Base-by-base conservation (phyloP, 2,888 invertebrate genomes). In the Dryadula phaetusa region DNA sequence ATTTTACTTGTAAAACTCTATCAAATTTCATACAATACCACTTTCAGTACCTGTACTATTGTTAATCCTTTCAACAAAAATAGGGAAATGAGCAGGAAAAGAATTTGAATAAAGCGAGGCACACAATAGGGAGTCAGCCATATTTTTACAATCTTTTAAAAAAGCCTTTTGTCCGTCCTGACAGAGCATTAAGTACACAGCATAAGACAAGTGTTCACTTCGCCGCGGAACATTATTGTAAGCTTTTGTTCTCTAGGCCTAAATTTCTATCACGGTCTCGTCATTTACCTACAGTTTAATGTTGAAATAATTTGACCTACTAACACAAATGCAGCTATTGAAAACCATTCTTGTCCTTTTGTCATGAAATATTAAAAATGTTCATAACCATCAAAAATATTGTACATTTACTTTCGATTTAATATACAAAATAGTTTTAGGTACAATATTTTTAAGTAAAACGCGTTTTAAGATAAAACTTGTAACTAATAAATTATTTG, bases 11-110 rank as follows among this genome's bases (percentile, higher is more conserved):
- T 40, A 49, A 62, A 32, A 58, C 10, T 42, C 54, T 56, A 37
- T 37, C 54, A 56, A 37, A 56, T 56, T 56, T 37, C 49, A 63
- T 70, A 70, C 69, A 65, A 61, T 54, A 63, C 54, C 54, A 65
- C 62, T 69, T 69, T 65, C 54, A 75, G 76, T 79, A 88, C 87
- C 87, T 87, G 86, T 83, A 80, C 85, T 82, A 87, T 87, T 88
- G 87, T 89, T 87, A 88, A 90, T 89, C 89, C 88, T 90, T 88
- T 85, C 85, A 84, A 82, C 84, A 86, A 86, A 88, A 90, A 88
- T 86, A 83, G 85, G 86, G 86, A 88, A 89, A 88, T 87, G 86
- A 83, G 83, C 85, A 86, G 85, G 83, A 85, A 87, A 88, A 84
- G 81, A 83, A 76, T 82, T 79, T 81, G 85, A 87, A 89, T 84